phyloP scores from a whole-genome alignment of 2,888 invertebrate species.

The Agrotis clavis region DNA sequence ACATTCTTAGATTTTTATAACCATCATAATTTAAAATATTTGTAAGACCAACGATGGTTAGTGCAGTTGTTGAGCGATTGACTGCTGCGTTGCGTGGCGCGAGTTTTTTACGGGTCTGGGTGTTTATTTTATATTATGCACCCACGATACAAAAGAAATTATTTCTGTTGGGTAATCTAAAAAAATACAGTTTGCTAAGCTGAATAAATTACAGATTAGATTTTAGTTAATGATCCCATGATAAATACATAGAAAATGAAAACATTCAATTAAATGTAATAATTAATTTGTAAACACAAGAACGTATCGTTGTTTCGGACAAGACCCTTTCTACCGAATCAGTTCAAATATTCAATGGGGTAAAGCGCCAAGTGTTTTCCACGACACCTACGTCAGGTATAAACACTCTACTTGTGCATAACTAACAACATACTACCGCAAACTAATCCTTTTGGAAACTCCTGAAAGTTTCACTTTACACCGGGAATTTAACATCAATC shows the following conservation, averaged over 20 bases:
- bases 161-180: too few species aligned
- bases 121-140: too few species aligned
- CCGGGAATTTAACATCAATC: constrained; percentile 7
- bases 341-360: constrained; percentile 37
- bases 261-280: neutral
- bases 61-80: too few species aligned
- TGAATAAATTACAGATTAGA: too few species aligned
- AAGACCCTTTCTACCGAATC: neutral
- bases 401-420: constrained; percentile 26
- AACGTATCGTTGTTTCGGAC: neutral
- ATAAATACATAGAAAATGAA: neutral
- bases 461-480: constrained; percentile 21
- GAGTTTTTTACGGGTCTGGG: too few species aligned
- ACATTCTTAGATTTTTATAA: too few species aligned
- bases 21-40: neutral
- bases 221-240: too few species aligned
- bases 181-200: too few species aligned
- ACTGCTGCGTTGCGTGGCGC: too few species aligned
- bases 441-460: constrained; percentile 36
- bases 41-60: too few species aligned
- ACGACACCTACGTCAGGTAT: constrained; percentile 18
- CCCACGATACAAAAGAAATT: too few species aligned
- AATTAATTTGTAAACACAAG: neutral
- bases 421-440: constrained; percentile 32
- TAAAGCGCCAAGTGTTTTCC: constrained; percentile 16